phyloP scores from a whole-genome alignment of 2,888 invertebrate genomes.

The Graphium colonna region DNA sequence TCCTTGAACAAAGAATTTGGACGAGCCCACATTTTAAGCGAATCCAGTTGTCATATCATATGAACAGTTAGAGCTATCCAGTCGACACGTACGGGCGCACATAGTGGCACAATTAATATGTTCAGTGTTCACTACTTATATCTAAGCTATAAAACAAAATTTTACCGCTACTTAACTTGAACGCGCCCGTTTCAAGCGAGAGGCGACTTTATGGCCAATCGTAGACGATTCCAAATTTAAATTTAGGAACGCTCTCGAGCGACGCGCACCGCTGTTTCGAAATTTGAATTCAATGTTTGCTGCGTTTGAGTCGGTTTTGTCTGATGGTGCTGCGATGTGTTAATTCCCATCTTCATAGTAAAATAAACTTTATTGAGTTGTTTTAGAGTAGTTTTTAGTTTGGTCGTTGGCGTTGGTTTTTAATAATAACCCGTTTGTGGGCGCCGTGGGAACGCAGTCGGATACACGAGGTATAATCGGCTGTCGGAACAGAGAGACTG shows the following conservation, averaged over 20 bases:
- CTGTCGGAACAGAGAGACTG: slow-evolving; percentile 73
- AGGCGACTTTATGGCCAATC: slow-evolving; percentile 75
- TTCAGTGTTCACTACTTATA: slow-evolving; percentile 63
- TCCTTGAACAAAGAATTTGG: too few species aligned
- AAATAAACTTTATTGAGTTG: slow-evolving; percentile 39
- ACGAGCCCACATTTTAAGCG: too few species aligned
- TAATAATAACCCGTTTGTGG: slow-evolving; percentile 78
- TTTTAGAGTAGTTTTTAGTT: slow-evolving; percentile 43
- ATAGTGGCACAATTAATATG: slow-evolving; percentile 66
- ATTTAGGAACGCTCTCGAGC: slow-evolving; percentile 74
- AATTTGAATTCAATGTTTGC: slow-evolving; percentile 44
- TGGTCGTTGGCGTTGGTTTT: slow-evolving; percentile 56
- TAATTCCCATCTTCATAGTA: slow-evolving; percentile 37
- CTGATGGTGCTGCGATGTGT: slow-evolving; percentile 45
- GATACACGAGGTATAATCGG: slow-evolving; percentile 78
- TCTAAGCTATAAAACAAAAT: slow-evolving; percentile 63
- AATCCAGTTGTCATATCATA: too few species aligned
- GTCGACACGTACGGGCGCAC: slow-evolving; percentile 38
- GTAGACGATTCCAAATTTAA: slow-evolving; percentile 72
- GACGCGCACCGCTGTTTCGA: slow-evolving; percentile 52
- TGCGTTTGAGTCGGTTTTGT: slow-evolving; percentile 52
- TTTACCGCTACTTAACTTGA: slow-evolving; percentile 70
- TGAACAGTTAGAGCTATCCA: slow-evolving; percentile 45
- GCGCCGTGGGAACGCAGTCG: slow-evolving; percentile 77
- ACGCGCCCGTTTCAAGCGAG: slow-evolving; percentile 66